Evolutionary conservation across 1,140 invertebrate species (phyloP).

Genomic region (Brachionus koreanus): DNA sequence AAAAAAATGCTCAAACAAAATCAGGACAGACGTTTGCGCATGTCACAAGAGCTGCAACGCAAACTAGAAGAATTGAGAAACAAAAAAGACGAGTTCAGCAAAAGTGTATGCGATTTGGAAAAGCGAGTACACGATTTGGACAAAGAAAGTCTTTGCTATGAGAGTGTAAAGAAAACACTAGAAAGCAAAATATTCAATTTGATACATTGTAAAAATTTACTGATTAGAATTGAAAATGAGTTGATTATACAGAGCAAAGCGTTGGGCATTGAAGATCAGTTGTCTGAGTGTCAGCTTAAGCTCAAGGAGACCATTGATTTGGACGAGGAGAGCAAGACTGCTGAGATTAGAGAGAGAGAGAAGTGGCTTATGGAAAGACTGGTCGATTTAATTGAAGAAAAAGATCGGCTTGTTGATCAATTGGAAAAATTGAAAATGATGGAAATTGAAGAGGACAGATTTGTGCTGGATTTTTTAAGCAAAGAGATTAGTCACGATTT

Average conservation of each 20-base stretch:
- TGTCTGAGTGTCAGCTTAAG: neutral
- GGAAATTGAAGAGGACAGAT: constrained; percentile 5
- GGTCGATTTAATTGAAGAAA: constrained; percentile 18
- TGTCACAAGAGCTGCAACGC: neutral
- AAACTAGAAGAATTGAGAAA: neutral
- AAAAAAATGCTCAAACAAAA: constrained; percentile 3
- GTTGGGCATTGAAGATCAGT: neutral
- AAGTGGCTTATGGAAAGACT: constrained; percentile 4
- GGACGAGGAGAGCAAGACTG: neutral
- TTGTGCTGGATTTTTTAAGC: neutral
- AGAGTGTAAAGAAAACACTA: neutral
- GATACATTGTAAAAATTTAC: constrained; percentile 5
- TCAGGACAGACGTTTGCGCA: neutral
- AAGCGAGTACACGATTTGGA: neutral
- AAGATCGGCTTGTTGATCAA: neutral
- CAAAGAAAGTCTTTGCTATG: neutral
- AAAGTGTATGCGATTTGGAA: neutral
- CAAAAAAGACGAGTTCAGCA: neutral
- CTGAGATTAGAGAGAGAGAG: neutral
- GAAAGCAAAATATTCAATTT: neutral
- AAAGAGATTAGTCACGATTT: neutral
- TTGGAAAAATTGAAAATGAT: constrained; percentile 2
- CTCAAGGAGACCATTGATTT: constrained; percentile 16
- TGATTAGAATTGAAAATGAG: constrained; percentile 24
- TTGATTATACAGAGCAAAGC: constrained; percentile 12